phyloP scores from a whole-genome alignment of 2,888 invertebrate species.

The Portevinia maculata region DNA sequence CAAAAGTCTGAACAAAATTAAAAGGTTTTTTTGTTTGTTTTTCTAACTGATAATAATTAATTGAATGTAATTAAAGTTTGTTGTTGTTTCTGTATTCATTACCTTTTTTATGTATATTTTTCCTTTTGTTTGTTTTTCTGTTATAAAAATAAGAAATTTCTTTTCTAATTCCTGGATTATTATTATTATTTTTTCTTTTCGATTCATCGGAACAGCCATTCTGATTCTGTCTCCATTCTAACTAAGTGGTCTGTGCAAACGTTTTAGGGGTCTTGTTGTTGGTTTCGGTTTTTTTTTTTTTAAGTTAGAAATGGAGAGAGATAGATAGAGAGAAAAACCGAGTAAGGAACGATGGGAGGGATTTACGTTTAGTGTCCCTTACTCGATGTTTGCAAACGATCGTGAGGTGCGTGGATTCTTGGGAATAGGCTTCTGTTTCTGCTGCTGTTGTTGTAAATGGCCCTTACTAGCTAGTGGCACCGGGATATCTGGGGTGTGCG shows the following conservation, averaged over 20 bases:
- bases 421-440: constrained; percentile 71
- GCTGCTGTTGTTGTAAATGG: constrained; percentile 77
- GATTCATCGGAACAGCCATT: constrained; percentile 73
- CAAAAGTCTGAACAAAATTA: constrained; percentile 50
- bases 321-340: constrained; percentile 31
- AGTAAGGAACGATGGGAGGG: constrained; percentile 22
- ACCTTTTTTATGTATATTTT: constrained; percentile 28
- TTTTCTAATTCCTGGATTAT: constrained; percentile 64
- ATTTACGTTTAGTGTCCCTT: constrained; percentile 18
- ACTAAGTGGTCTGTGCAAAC: constrained; percentile 60
- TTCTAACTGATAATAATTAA: constrained; percentile 62
- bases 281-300: constrained; percentile 5
- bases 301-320: constrained; percentile 25
- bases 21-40: constrained; percentile 42
- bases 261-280: constrained; percentile 28
- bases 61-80: constrained; percentile 51
- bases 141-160: constrained; percentile 73
- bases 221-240: constrained; percentile 65
- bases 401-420: constrained; percentile 37
- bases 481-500: constrained; percentile 67
- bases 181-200: constrained; percentile 67
- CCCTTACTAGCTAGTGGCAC: constrained; percentile 73
- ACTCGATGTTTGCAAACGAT: constrained; percentile 40
- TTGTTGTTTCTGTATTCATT: constrained; percentile 36
- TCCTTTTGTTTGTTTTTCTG: constrained; percentile 32